Conservation (phyloP, 2,113 vertebrate species). For the Oreochromis niloticus region DNA sequence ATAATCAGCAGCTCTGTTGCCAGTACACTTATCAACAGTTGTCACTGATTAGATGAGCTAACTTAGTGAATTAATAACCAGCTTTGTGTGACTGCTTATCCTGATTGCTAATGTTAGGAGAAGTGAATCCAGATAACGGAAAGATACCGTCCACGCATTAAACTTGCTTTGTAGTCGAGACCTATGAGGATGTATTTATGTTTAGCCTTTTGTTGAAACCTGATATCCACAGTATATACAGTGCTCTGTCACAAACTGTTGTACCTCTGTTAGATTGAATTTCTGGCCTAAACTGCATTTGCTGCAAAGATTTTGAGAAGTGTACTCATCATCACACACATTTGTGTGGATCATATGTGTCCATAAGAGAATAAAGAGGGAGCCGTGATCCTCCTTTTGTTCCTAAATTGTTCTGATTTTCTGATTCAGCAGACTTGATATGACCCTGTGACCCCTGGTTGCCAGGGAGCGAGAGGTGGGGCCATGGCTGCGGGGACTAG, state of each 20-base stretch:
- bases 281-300: neutral
- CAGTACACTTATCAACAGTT: neutral
- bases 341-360: neutral
- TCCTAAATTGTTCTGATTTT: conserved; percentile 46
- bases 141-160: rapidly evolving
- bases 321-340: neutral
- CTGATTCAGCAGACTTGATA: conserved; percentile 64
- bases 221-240: rapidly evolving
- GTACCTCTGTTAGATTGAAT: neutral
- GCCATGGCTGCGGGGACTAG: conserved; percentile 76
- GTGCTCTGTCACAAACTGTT: neutral
- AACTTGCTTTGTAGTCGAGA: neutral
- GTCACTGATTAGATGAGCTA: neutral
- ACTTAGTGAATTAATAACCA: neutral
- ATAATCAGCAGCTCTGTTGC: neutral
- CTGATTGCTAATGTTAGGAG: neutral
- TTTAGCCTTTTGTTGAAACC: neutral
- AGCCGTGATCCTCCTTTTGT: conserved; percentile 16
- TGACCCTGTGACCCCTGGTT: conserved; percentile 63
- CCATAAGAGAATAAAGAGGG: neutral
- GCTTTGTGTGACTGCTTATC: neutral
- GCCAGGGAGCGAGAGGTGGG: conserved; percentile 45
- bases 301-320: neutral
- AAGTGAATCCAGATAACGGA: neutral
- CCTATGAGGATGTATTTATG: neutral